Percentiles rank a stretch among this genome's conserved stretches.
Evolutionary conservation across 1,140 invertebrate genomes (phyloP).

Genomic region (Euura saliciscinereae): DNA sequence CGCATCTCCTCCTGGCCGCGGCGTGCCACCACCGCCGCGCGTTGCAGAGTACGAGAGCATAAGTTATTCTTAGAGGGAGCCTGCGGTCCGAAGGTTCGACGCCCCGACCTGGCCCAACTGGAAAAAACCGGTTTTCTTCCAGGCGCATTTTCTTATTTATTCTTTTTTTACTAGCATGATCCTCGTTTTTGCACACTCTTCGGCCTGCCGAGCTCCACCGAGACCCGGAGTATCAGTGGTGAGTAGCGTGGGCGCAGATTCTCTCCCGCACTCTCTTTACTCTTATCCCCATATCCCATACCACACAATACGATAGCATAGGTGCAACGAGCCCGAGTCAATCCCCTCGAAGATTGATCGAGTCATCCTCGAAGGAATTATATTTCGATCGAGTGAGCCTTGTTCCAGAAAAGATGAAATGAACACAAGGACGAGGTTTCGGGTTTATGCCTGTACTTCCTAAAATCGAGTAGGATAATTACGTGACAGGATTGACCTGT

Average conservation of each 20-base stretch:
- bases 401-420: too few species aligned
- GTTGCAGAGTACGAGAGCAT: slow-evolving; percentile 8
- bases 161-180: slow-evolving; percentile 25
- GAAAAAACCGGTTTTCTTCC: slow-evolving; percentile 63
- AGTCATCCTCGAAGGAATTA: too few species aligned
- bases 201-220: not conserved
- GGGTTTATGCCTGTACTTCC: too few species aligned
- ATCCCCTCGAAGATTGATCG: too few species aligned
- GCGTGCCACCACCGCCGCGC: slow-evolving; percentile 20
- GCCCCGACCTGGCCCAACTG: slow-evolving; percentile 62
- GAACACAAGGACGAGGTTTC: too few species aligned
- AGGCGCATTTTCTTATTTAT: slow-evolving; percentile 51
- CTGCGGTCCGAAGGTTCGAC: slow-evolving; percentile 59
- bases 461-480: not conserved
- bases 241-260: not conserved
- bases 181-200: slow-evolving; percentile 26
- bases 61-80: slow-evolving; percentile 62
- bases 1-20: slow-evolving; percentile 16
- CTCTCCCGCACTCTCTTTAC: not conserved
- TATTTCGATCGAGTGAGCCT: too few species aligned
- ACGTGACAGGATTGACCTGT: not conserved
- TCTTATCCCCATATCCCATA: too few species aligned
- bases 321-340: too few species aligned
- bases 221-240: not conserved
- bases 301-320: too few species aligned